Percentiles rank a stretch among this genome's conserved stretches.
These are phyloP conservation scores for Selenia dentaria DNA, from an alignment of 2,888 invertebrate species.

Conservation along the genomic window DNA sequence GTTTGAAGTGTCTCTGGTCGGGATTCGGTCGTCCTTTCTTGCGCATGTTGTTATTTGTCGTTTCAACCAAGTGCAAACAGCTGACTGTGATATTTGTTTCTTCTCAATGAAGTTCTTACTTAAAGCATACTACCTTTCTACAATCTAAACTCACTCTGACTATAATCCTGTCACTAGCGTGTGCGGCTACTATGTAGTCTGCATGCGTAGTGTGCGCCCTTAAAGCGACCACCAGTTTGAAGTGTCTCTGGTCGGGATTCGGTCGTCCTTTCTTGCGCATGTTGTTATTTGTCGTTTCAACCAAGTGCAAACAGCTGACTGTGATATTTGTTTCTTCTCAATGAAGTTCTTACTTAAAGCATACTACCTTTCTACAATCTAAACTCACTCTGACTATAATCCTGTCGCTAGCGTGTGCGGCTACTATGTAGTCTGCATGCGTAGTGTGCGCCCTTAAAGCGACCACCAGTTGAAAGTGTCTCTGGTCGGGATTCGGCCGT, in stretches of 20 bases:
- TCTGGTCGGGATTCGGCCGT: constrained; percentile 98
- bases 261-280: constrained; percentile 99
- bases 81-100: too few relatives aligned
- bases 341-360: too few relatives aligned
- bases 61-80: too few relatives aligned
- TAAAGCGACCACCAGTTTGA: constrained; percentile 96
- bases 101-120: too few relatives aligned
- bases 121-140: too few relatives aligned
- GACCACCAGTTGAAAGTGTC: constrained; percentile 98
- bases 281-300: constrained; percentile 99
- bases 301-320: constrained; percentile 98
- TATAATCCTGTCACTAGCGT: constrained; percentile 97
- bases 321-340: constrained; percentile 97
- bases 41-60: too few relatives aligned
- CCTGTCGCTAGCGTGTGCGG: constrained; percentile 96
- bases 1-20: constrained; percentile 98
- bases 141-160: constrained; percentile 96
- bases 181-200: constrained; percentile 92
- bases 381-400: constrained; percentile 98
- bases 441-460: constrained; percentile 95
- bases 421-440: constrained; percentile 91
- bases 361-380: too few relatives aligned
- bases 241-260: constrained; percentile 99
- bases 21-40: constrained; percentile 99
- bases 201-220: constrained; percentile 94